Conservation (phyloP, 2,888 invertebrate genomes). For the Steinernema carpocapsae region DNA sequence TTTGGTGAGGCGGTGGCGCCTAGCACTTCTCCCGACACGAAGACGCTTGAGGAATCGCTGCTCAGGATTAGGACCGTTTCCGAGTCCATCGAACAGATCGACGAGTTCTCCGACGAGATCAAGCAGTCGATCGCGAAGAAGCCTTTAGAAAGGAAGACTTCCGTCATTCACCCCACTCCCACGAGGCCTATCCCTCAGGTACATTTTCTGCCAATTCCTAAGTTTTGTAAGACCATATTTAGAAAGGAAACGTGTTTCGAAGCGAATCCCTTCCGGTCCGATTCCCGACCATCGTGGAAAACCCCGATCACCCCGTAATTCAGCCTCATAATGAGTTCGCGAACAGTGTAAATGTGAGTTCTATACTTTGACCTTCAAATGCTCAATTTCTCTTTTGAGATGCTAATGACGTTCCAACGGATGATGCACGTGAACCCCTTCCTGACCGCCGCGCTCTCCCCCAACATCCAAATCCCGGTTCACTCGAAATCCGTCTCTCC, state of each 20-base stretch:
- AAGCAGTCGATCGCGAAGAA: conserved; percentile 34
- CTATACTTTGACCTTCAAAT: not conserved
- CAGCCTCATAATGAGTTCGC: not conserved
- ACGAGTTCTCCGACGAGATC: conserved; percentile 31
- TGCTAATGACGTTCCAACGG: conserved; percentile 12
- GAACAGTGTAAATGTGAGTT: conserved; percentile 8
- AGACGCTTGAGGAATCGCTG: conserved; percentile 16
- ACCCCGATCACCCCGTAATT: not conserved
- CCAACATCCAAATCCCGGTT: conserved; percentile 7
- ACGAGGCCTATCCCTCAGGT: conserved; percentile 21
- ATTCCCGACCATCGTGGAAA: conserved; percentile 21
- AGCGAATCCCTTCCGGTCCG: conserved; percentile 46
- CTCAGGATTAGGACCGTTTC: conserved; percentile 25
- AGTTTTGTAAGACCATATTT: too few relatives aligned
- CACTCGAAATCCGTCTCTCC: conserved; percentile 22
- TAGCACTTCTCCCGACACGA: conserved; percentile 30
- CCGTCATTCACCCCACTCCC: conserved; percentile 29
- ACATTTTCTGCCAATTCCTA: too few relatives aligned
- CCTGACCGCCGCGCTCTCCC: not conserved
- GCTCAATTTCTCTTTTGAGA: not conserved
- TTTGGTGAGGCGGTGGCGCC: conserved; percentile 10
- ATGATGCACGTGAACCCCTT: conserved; percentile 14
- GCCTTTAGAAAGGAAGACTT: conserved; percentile 15
- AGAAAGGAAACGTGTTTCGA: conserved; percentile 44
- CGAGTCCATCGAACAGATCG: conserved; percentile 26